These are phyloP conservation scores for Phallusia fumigata DNA, from an alignment of 23 tunicate species.

Conservation along the genomic window DNA sequence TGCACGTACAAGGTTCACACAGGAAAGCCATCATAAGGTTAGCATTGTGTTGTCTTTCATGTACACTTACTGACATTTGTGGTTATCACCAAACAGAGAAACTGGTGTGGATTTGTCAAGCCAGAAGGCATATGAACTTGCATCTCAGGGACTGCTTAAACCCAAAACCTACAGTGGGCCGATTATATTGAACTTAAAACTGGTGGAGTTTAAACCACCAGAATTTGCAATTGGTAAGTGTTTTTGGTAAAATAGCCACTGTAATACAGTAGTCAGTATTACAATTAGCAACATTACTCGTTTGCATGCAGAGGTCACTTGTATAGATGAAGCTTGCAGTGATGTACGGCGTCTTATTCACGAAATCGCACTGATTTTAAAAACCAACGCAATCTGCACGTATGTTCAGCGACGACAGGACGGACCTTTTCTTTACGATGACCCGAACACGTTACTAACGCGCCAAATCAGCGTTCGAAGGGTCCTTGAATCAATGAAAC, in stretches of 20 bases:
- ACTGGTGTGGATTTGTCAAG: conserved; percentile 51
- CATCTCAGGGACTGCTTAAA: conserved; percentile 50
- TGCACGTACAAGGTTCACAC: conserved; percentile 38
- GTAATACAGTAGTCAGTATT: not conserved
- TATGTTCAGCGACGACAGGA: conserved; percentile 40
- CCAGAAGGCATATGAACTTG: conserved; percentile 64
- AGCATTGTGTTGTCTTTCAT: not conserved
- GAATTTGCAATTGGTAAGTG: conserved; percentile 62
- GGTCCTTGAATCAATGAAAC: not conserved
- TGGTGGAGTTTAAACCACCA: conserved; percentile 46
- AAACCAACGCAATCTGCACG: conserved; percentile 71
- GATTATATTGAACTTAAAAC: conserved; percentile 46
- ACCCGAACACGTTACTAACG: not conserved
- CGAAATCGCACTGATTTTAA: conserved; percentile 48
- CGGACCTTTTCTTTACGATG: conserved; percentile 12
- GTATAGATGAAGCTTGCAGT: not conserved
- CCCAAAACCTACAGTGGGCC: conserved; percentile 42
- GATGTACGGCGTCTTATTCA: conserved; percentile 56
- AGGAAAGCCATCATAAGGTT: conserved; percentile 60
- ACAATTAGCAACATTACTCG: not conserved
- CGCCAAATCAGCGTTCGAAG: not conserved
- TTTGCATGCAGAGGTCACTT: not conserved
- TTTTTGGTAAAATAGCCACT: not conserved
- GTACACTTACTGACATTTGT: too few relatives aligned
- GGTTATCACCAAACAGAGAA: conserved; percentile 18